Percentiles rank a stretch among this genome's conserved stretches.
Evolutionary conservation across 2,888 invertebrate species (phyloP).

Genomic region (Dasysyrphus tricinctus): DNA sequence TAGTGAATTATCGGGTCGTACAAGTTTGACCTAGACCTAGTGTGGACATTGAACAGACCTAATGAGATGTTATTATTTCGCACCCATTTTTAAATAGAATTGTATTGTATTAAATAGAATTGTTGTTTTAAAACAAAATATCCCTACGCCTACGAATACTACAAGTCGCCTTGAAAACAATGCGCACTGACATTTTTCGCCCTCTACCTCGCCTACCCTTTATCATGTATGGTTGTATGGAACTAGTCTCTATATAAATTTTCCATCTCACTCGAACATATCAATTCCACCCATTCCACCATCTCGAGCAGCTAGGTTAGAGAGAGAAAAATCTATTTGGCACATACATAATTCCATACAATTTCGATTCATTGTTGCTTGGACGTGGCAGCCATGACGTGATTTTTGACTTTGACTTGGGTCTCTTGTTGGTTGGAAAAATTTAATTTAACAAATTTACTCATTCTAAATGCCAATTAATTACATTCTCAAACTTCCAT

Average conservation of each 20-base stretch:
- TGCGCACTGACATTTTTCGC: constrained; percentile 72
- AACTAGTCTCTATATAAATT: constrained; percentile 41
- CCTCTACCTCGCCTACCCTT: constrained; percentile 33
- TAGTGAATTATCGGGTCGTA: too few relatives aligned
- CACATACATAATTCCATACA: constrained; percentile 70
- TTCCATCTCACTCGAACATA: constrained; percentile 45
- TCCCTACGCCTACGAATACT: constrained; percentile 48
- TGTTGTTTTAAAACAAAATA: constrained; percentile 3
- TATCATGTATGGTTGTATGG: background rate
- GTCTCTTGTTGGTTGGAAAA: constrained; percentile 75
- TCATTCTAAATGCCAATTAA: constrained; percentile 74
- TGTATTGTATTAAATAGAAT: too few relatives aligned
- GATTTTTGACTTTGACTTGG: constrained; percentile 81
- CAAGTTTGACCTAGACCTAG: too few relatives aligned
- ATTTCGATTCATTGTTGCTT: constrained; percentile 83
- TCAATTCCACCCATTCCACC: constrained; percentile 54
- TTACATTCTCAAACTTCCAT: constrained; percentile 74
- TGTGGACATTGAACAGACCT: too few relatives aligned
- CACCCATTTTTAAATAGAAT: too few relatives aligned
- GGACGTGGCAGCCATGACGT: constrained; percentile 84
- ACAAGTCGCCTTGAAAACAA: constrained; percentile 72
- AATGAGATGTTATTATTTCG: too few relatives aligned
- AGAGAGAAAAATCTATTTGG: constrained; percentile 46
- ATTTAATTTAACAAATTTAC: constrained; percentile 73
- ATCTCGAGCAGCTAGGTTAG: constrained; percentile 1